Conservation (phyloP, 1,140 invertebrate species). For the Pseudomyrmex pallidus region DNA sequence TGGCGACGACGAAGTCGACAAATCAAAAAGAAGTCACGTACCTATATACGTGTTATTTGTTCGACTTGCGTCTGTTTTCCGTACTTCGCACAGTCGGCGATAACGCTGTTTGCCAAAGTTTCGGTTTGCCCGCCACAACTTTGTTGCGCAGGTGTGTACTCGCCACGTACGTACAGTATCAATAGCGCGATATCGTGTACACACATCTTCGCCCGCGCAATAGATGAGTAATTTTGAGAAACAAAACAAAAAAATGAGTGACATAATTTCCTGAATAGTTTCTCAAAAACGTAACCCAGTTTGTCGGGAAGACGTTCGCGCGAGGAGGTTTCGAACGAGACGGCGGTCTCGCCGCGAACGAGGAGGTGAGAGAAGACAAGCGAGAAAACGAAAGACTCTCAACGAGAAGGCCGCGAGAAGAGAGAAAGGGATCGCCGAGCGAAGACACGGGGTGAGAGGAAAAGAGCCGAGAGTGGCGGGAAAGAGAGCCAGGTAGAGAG, state of each 20-base stretch:
- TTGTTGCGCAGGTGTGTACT: slow-evolving; percentile 36
- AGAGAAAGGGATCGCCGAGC: slow-evolving; percentile 11
- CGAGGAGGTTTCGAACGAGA: slow-evolving; percentile 26
- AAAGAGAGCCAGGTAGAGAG: slow-evolving; percentile 65
- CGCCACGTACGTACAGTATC: neutral
- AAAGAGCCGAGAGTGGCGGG: slow-evolving; percentile 41
- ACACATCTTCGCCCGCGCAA: too few species aligned
- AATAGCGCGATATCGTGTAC: too few species aligned
- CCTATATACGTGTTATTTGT: slow-evolving; percentile 44
- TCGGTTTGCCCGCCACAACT: neutral
- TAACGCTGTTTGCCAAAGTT: slow-evolving; percentile 44
- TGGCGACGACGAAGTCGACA: neutral
- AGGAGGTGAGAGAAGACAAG: slow-evolving; percentile 33
- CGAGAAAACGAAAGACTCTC: slow-evolving; percentile 42
- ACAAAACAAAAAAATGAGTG: neutral
- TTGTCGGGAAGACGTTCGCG: neutral
- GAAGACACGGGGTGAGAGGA: slow-evolving; percentile 4
- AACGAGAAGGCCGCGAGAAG: neutral
- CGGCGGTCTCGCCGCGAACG: neutral
- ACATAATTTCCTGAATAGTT: neutral
- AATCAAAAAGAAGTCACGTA: slow-evolving; percentile 19
- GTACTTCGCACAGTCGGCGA: neutral
- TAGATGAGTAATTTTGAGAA: neutral
- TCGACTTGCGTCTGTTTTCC: slow-evolving; percentile 2
- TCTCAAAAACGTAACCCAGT: slow-evolving; percentile 16